These are phyloP conservation scores for Athene cunicularia DNA, from an alignment of 2,113 vertebrate genomes.

Conservation along the genomic window DNA sequence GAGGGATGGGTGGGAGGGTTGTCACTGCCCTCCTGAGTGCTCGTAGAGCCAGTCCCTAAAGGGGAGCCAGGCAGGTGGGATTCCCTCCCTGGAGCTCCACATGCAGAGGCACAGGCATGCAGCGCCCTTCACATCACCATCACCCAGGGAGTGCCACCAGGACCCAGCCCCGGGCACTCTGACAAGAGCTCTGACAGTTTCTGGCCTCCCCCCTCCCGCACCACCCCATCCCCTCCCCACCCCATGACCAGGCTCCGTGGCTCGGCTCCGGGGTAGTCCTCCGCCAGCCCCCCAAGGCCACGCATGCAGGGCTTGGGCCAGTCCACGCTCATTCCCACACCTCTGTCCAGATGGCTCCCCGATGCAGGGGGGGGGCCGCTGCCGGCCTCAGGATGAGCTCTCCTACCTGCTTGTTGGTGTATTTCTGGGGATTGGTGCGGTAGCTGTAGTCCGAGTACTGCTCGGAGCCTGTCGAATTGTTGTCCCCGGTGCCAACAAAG, in stretches of 20 bases:
- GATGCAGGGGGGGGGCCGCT: constrained; percentile 66
- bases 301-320: neutral
- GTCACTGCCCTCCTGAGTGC: neutral
- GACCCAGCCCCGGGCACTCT: constrained; percentile 39
- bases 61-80: accelerated
- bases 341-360: constrained; percentile 86
- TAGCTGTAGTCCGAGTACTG: constrained; percentile 99
- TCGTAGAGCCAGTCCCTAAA: neutral
- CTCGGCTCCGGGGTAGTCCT: neutral
- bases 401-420: constrained; percentile 99
- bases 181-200: neutral
- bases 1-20: neutral
- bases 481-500: constrained; percentile 97
- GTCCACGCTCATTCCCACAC: constrained; percentile 84
- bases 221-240: neutral
- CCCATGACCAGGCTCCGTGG: neutral
- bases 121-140: accelerated
- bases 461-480: constrained; percentile 96
- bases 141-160: constrained; percentile 24
- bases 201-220: neutral
- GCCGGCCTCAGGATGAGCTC: constrained; percentile 86
- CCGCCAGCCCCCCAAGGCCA: neutral
- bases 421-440: constrained; percentile 98
- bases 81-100: neutral
- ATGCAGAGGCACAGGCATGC: constrained; percentile 45